These are phyloP conservation scores for Bufo gargarizans DNA, from an alignment of 2,113 vertebrate species.

Conservation along the genomic window DNA sequence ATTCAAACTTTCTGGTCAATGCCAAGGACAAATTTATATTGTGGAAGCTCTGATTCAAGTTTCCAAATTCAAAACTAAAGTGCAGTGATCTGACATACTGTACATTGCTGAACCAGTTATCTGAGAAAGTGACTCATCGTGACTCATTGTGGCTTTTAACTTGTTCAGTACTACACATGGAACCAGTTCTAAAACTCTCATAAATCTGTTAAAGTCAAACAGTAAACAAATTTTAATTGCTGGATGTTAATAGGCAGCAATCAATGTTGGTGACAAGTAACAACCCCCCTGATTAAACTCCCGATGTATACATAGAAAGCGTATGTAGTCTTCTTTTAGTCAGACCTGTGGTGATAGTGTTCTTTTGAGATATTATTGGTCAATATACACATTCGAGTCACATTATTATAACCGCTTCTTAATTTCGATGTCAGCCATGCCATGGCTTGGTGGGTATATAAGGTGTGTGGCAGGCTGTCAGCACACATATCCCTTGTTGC, in stretches of 20 bases:
- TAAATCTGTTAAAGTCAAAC: not conserved
- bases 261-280: too few relatives aligned
- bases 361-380: too few relatives aligned
- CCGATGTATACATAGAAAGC: too few relatives aligned
- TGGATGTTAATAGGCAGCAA: not conserved
- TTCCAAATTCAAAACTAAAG: conserved; percentile 5
- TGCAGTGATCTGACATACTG: not conserved
- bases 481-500: too few relatives aligned
- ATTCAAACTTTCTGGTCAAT: not conserved
- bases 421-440: too few relatives aligned
- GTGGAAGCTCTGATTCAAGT: conserved; percentile 32
- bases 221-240: not conserved
- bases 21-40: conserved; percentile 44
- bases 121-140: not conserved
- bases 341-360: too few relatives aligned
- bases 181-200: not conserved
- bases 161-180: not conserved
- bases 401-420: too few relatives aligned
- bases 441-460: too few relatives aligned
- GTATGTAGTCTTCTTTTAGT: too few relatives aligned
- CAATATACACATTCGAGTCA: too few relatives aligned
- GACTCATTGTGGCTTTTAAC: conserved; percentile 7
- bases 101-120: conserved; percentile 12
- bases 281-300: too few relatives aligned
- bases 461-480: too few relatives aligned